Evolutionary conservation across 2,113 vertebrate genomes (phyloP).

Genomic region (Dolichallabes microphthalmus): DNA sequence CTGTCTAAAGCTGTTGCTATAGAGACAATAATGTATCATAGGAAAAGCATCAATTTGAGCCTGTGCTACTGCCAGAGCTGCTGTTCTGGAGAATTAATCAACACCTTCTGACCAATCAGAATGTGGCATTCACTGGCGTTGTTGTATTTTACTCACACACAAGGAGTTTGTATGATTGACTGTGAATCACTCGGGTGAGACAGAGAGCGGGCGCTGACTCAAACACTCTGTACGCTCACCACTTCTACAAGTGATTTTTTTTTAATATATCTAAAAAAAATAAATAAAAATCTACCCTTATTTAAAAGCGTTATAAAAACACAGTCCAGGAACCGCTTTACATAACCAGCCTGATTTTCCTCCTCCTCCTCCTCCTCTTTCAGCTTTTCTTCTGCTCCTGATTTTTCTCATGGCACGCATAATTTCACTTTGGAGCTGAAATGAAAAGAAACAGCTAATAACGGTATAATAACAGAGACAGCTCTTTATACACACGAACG

Average conservation of each 20-base stretch:
- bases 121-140: not conserved
- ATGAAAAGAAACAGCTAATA: constrained; percentile 31
- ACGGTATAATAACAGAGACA: constrained; percentile 50
- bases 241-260: not conserved
- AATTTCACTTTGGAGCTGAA: constrained; percentile 49
- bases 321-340: constrained; percentile 43
- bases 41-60: not conserved
- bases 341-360: constrained; percentile 55
- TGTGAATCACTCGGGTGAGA: constrained; percentile 24
- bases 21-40: not conserved
- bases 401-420: constrained; percentile 24
- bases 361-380: constrained; percentile 26
- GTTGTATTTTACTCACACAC: not conserved
- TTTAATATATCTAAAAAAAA: not conserved
- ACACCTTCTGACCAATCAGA: not conserved
- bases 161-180: constrained; percentile 22
- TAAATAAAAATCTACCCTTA: not conserved
- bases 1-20: not conserved
- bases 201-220: constrained; percentile 13
- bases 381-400: constrained; percentile 25
- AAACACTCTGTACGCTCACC: not conserved
- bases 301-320: constrained; percentile 13
- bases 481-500: constrained; percentile 53
- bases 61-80: not conserved
- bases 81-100: not conserved